These are phyloP conservation scores for Drosophila stalkeri DNA, from an alignment of 2,888 invertebrate genomes.

Conservation along the genomic window DNA sequence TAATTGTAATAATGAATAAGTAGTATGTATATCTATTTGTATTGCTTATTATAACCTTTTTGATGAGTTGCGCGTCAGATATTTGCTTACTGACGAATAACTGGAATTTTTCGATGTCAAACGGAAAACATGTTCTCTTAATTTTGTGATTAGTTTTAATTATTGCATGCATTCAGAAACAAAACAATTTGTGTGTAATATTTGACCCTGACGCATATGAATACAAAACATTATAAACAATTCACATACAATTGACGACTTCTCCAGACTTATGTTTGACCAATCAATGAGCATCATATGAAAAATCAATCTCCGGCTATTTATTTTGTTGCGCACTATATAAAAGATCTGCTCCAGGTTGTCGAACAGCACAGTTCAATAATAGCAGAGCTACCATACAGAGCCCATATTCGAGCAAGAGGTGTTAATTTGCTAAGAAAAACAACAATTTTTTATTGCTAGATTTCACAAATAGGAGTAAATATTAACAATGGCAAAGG, in stretches of 20 bases:
- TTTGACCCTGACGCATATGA: constrained; percentile 31
- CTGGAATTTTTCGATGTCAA: constrained; percentile 9
- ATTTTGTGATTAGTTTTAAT: constrained; percentile 33
- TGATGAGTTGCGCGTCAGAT: constrained; percentile 32
- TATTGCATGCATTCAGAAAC: constrained; percentile 24
- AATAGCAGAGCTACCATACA: constrained; percentile 46
- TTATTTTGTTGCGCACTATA: constrained; percentile 59
- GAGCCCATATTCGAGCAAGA: constrained; percentile 44
- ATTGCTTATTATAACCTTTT: constrained; percentile 34
- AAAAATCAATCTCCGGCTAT: constrained; percentile 63
- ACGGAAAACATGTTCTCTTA: constrained; percentile 29
- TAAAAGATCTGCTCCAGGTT: constrained; percentile 56
- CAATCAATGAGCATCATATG: constrained; percentile 72
- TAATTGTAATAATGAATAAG: constrained; percentile 52
- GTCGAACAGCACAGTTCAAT: constrained; percentile 55
- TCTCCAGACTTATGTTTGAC: constrained; percentile 66
- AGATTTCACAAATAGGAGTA: constrained; percentile 58
- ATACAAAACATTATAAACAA: constrained; percentile 16
- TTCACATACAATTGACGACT: constrained; percentile 62
- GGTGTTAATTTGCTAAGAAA: constrained; percentile 65
- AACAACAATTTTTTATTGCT: constrained; percentile 27
- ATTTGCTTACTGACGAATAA: constrained; percentile 27
- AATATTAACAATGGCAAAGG: constrained; percentile 63
- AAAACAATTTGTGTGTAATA: constrained; percentile 37
- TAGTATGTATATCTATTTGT: constrained; percentile 38